Percentiles rank a stretch among this genome's conserved stretches.
Evolutionary conservation across 1,140 invertebrate genomes (phyloP).

Genomic region (Drosophila sproati): DNA sequence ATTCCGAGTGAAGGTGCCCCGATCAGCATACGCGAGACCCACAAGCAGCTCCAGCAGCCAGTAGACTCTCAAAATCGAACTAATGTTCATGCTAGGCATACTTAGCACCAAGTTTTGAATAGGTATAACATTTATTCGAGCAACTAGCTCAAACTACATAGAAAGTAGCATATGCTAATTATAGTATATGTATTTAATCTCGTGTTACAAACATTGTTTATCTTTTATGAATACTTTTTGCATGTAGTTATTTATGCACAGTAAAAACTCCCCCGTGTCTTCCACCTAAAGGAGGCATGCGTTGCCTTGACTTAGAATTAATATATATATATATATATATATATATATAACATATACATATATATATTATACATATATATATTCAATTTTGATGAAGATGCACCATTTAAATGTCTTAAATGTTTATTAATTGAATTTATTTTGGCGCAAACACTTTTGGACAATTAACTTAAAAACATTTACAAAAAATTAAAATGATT

Average conservation of each 20-base stretch:
- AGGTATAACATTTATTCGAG: constrained; percentile 36
- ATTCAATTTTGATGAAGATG: no score
- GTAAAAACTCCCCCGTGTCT: no score
- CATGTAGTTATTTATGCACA: neutral
- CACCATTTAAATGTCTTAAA: no score
- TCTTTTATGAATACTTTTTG: neutral
- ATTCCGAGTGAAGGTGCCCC: constrained; percentile 32
- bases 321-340: neutral
- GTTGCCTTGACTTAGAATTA: neutral
- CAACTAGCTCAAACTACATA: constrained; percentile 22
- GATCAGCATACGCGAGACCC: neutral
- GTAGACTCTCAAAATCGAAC: neutral
- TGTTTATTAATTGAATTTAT: no score
- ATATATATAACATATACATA: no score
- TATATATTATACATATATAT: constrained; percentile 5
- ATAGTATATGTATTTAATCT: no score
- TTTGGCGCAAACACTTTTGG: no score
- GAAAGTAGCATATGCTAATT: neutral
- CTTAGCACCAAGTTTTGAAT: constrained; percentile 7
- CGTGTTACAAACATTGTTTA: no score
- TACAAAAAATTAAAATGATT: no score
- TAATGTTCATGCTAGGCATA: constrained; percentile 7
- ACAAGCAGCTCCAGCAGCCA: constrained; percentile 1
- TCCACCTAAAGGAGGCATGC: neutral
- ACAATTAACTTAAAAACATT: no score